Percentiles rank a stretch among this genome's conserved stretches.
Conservation (phyloP, 2,888 invertebrate species). For the Aphodius granarius region DNA sequence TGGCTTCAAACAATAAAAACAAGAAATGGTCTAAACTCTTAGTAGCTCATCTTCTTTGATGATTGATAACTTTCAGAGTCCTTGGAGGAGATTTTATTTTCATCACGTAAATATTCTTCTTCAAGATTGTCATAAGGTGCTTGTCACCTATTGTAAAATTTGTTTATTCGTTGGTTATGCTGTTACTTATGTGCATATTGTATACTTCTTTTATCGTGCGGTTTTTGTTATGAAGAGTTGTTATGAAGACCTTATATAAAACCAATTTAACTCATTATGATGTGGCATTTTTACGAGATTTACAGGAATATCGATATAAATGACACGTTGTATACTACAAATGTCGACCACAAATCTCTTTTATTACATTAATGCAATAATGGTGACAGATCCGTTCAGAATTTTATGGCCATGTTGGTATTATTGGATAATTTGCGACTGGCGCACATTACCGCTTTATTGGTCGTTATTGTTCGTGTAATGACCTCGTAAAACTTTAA, state of each 20-base stretch:
- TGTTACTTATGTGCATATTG: too few species aligned
- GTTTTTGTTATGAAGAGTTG: background rate
- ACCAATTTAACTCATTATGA: background rate
- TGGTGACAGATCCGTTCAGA: background rate
- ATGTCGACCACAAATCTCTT: background rate
- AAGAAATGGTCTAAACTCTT: too few species aligned
- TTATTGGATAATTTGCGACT: background rate
- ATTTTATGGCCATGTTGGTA: background rate
- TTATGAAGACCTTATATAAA: background rate
- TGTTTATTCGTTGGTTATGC: too few species aligned
- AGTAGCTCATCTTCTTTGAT: too few species aligned
- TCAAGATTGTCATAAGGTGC: too few species aligned
- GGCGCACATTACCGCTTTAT: background rate
- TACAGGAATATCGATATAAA: background rate
- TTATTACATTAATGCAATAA: background rate
- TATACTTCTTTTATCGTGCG: too few species aligned
- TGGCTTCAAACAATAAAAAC: background rate
- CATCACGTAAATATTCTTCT: too few species aligned
- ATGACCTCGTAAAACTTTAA: background rate
- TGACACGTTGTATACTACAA: background rate
- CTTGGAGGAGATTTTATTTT: too few species aligned
- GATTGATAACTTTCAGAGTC: too few species aligned
- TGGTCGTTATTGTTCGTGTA: background rate
- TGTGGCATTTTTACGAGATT: background rate
- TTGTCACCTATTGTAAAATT: too few species aligned